These are phyloP conservation scores for Alviniconcha strummeri DNA, from an alignment of 2,888 invertebrate species.

Conservation along the genomic window DNA sequence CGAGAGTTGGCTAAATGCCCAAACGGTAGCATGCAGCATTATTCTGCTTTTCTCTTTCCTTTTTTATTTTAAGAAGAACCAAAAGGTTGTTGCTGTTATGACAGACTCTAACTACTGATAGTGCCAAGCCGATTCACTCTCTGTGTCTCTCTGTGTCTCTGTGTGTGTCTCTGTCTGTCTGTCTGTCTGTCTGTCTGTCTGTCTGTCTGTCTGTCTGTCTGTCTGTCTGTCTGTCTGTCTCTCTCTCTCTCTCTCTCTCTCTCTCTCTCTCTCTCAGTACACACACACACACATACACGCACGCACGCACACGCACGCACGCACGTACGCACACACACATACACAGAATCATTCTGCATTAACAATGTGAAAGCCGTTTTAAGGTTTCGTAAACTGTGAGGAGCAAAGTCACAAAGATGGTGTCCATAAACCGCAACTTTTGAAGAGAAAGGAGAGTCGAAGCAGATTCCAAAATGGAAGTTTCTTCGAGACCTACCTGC, in stretches of 20 bases:
- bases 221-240: conserved; percentile 1
- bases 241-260: conserved; percentile 25
- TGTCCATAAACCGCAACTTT: no score
- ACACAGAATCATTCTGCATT: background rate
- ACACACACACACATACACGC: conserved; percentile 1
- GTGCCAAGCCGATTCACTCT: background rate
- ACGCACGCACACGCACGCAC: background rate
- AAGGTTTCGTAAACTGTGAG: background rate
- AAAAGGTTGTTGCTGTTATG: no score
- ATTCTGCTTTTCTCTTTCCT: background rate
- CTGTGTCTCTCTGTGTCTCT: background rate
- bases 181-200: conserved; percentile 34
- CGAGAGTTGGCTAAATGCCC: no score
- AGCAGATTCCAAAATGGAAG: no score
- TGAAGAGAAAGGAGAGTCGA: no score
- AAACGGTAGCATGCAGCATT: no score
- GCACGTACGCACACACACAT: background rate
- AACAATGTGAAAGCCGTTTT: background rate
- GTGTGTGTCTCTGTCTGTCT: background rate
- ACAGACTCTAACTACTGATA: no score
- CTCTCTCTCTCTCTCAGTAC: background rate
- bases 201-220: conserved; percentile 29
- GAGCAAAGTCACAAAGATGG: no score
- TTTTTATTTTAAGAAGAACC: background rate
- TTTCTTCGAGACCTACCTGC: no score